Evolutionary conservation across 2,797 vertebrate species (phyloP), one percentile per base, ranked within the genome.

Genomic region (Trachurus trachurus): DNA sequence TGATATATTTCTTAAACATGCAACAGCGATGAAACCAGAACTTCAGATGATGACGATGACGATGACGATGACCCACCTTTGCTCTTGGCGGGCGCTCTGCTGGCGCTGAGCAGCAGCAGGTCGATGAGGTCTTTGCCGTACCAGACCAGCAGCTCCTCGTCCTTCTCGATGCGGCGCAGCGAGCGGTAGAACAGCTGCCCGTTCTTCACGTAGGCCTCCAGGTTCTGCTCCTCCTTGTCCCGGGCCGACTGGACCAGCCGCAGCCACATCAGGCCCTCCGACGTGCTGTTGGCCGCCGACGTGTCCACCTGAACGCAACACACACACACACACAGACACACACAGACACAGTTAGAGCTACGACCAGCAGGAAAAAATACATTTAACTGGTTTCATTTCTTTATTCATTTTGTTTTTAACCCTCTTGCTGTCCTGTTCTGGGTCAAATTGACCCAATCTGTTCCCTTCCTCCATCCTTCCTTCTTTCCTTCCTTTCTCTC

Each of bases 161-260:
- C 97, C 93, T 99, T 99, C 94, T 97, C 96, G 60, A 99, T 97
- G 82, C 97, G 96, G 68, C 97, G 96, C 26, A 98, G 96, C 7
- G 97, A 99, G 83, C 98, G 96, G 87, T 99, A 99, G 77, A 99
- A 97, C 76, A 99, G 95, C 94, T 99, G 98, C 17, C 97, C 97
- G 56, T 97, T 99, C 93, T 99, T 99, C 75, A 99, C 97, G 74
- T 99, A 99, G 86, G 98, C 98, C 94, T 99, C 98, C 53, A 99
- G 95, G 89, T 99, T 99, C 93, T 98, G 98, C 69, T 99, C 98
- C 57, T 98, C 97, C 63, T 95, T 96, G 92, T 99, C 98, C 83
- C 98, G 93, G 11, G 98, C 97, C 0, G 98, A 98, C 84, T 99
- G 98, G 83, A 99, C 98, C 76, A 99, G 92, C 62, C 98, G 95